Evolutionary conservation across 2,888 invertebrate genomes (phyloP).

Genomic region (Lymantria monacha): DNA sequence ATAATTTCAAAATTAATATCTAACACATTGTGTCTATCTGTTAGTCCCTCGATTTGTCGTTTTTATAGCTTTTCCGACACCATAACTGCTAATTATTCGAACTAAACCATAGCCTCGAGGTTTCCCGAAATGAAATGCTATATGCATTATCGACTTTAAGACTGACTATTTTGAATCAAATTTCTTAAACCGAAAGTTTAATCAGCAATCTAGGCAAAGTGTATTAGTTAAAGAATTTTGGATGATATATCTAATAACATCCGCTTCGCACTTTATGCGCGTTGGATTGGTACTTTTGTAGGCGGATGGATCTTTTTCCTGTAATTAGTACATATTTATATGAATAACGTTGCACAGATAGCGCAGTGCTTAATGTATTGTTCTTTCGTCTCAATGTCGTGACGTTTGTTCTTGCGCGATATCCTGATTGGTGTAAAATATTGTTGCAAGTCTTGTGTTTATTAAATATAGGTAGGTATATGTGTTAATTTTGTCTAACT

Average conservation of each 20-base stretch:
- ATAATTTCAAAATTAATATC: slow-evolving; percentile 80
- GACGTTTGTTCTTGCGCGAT: too few relatives aligned
- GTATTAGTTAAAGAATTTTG: slow-evolving; percentile 36
- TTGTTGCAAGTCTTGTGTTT: too few relatives aligned
- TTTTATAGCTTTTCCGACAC: slow-evolving; percentile 71
- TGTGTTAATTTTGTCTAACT: too few relatives aligned
- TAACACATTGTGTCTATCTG: slow-evolving; percentile 79
- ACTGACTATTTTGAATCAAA: slow-evolving; percentile 30
- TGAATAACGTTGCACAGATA: too few relatives aligned
- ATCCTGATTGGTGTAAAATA: too few relatives aligned
- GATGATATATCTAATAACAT: slow-evolving; percentile 23
- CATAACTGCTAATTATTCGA: slow-evolving; percentile 69
- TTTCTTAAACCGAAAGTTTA: slow-evolving; percentile 24
- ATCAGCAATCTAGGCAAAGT: slow-evolving; percentile 42
- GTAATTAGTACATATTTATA: background rate
- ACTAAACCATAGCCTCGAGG: slow-evolving; percentile 57
- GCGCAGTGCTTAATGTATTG: too few relatives aligned
- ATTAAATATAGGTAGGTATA: too few relatives aligned
- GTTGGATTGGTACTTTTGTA: slow-evolving; percentile 7
- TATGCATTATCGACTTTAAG: slow-evolving; percentile 25
- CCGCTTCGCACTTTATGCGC: slow-evolving; percentile 27
- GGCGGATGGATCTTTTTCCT: background rate
- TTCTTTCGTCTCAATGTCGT: too few relatives aligned
- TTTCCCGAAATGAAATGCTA: slow-evolving; percentile 34
- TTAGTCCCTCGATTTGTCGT: slow-evolving; percentile 68